phyloP scores from a whole-genome alignment of 1,140 invertebrate genomes.

The Pseudomyrmex sp. region DNA sequence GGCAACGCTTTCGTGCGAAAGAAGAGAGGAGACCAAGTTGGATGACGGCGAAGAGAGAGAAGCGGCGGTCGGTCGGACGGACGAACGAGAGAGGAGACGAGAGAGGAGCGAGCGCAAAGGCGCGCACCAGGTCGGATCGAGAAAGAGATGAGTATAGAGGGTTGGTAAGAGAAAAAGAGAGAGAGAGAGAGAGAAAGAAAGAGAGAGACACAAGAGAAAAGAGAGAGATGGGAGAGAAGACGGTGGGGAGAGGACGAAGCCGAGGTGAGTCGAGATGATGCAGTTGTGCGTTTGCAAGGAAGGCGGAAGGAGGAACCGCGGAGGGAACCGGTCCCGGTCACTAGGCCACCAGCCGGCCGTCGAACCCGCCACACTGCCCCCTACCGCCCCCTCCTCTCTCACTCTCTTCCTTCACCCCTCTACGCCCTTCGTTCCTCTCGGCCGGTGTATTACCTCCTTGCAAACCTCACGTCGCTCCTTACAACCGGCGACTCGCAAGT shows the following conservation, averaged over 20 bases:
- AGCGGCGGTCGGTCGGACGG: slow-evolving; percentile 18
- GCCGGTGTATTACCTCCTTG: slow-evolving; percentile 58
- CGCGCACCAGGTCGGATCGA: slow-evolving; percentile 52
- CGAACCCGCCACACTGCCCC: slow-evolving; percentile 83
- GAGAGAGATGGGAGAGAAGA: slow-evolving; percentile 38
- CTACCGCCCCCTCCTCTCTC: slow-evolving; percentile 71
- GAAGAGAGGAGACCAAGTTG: slow-evolving; percentile 58
- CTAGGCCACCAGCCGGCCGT: slow-evolving; percentile 85
- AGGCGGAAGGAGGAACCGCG: slow-evolving; percentile 85
- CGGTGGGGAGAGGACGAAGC: slow-evolving; percentile 60
- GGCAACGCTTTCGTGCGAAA: slow-evolving; percentile 65
- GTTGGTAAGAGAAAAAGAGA: slow-evolving; percentile 16
- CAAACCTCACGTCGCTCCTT: slow-evolving; percentile 71
- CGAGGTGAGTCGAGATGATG: slow-evolving; percentile 80
- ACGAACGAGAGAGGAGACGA: slow-evolving; percentile 35
- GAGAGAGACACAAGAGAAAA: slow-evolving; percentile 54
- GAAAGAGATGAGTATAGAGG: slow-evolving; percentile 49
- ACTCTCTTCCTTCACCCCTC: slow-evolving; percentile 61
- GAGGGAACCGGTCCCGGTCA: slow-evolving; percentile 85
- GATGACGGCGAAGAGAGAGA: slow-evolving; percentile 30
- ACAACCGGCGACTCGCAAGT: slow-evolving; percentile 40
- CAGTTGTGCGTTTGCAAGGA: slow-evolving; percentile 85
- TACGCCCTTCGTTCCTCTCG: slow-evolving; percentile 27
- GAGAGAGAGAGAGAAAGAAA: slow-evolving; percentile 39
- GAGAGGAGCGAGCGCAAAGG: slow-evolving; percentile 58